Evolutionary conservation across 2,113 vertebrate species (phyloP).

Genomic region (Vombatus ursinus): DNA sequence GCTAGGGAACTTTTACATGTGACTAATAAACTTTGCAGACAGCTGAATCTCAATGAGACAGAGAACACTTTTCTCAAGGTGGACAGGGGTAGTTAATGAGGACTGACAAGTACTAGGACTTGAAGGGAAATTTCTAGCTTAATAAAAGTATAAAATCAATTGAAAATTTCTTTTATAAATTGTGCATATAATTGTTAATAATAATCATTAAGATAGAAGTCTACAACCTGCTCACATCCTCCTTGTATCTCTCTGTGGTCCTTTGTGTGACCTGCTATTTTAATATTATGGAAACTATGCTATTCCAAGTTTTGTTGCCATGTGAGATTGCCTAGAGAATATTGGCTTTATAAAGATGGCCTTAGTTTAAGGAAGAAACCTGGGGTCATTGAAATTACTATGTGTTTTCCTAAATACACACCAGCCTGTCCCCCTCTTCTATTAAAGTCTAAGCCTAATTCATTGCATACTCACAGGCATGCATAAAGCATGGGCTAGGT

Average conservation of each 20-base stretch:
- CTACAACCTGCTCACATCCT: background rate
- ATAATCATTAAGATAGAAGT: background rate
- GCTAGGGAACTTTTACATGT: background rate
- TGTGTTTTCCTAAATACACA: background rate
- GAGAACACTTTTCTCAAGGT: background rate
- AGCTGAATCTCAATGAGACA: background rate
- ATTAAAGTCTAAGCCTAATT: background rate
- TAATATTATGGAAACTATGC: background rate
- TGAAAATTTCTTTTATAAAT: background rate
- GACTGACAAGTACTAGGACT: background rate
- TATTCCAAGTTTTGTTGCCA: background rate
- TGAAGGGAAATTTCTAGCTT: background rate
- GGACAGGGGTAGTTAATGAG: background rate
- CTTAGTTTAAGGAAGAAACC: background rate
- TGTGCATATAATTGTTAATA: background rate
- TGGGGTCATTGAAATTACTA: background rate
- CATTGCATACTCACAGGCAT: background rate
- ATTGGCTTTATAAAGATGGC: background rate
- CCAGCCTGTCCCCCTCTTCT: background rate
- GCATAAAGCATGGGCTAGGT: background rate
- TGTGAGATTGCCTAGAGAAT: background rate
- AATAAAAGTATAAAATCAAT: background rate
- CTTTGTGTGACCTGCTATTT: background rate
- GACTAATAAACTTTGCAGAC: background rate
- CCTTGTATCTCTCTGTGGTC: background rate